Evolutionary conservation across 2,888 invertebrate species (phyloP), one percentile per base, ranked within the genome.

Genomic region (Thumatha senex): DNA sequence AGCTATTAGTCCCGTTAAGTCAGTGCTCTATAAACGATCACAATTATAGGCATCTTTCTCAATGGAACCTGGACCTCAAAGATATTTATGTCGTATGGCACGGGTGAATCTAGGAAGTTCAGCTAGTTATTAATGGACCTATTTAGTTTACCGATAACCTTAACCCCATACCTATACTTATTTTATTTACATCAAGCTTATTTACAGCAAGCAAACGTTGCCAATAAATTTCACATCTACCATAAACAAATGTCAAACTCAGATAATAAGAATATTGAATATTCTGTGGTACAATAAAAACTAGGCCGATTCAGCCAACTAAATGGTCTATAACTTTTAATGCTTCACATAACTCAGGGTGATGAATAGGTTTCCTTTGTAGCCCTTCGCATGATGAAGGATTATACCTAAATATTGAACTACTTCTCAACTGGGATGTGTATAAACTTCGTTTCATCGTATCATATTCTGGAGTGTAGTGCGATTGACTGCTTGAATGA

Each of bases 211-310:
- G 15, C 9, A 15, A 42, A 33, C 33, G 15, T n/a, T 18, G 3
- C 15, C 13, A 2, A 35, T 35, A 35, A 43, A 46, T 46, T 8
- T 13, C 11, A 11, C 11, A 13, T 40, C 40, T 24, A 46, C 14
- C 33, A 31, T 51, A 62, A 62, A 58, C 43, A 50, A 65, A 39
- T 38, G 35, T 40, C 33, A n/a, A n/a, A 49, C 49, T 51, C 13
- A 9, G 46, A 40, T 58, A n/a, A n/a, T 24, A 24, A 5, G 18
- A 66, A 49, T 51, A 56, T 62, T 54, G 43, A 49, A 46, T 62
- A 62, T 56, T 61, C 65, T 50, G 45, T 43, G 49, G 41, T 9
- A 48, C 47, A 40, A 54, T 30, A 31, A 41, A 48, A 36, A 48
- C 8, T 11, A 34, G 30, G 18, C 12, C 30, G 30, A 35, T 24